Conservation (phyloP, 2,888 invertebrate species). For the Sussaba pulchella region DNA sequence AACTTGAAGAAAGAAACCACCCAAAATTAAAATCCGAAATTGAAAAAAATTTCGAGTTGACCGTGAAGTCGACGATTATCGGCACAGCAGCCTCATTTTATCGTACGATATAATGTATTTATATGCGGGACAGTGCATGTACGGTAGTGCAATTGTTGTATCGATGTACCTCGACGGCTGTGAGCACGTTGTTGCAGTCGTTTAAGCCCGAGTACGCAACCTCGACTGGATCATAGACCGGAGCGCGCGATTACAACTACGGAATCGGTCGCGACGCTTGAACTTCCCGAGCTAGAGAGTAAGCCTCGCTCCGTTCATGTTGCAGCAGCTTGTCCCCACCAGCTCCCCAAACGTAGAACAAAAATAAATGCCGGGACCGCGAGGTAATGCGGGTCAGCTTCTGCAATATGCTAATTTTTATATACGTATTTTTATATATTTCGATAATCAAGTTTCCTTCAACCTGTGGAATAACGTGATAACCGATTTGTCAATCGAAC, state of each 20-base stretch:
- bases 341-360: conserved; percentile 5
- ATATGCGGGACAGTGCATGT: not conserved
- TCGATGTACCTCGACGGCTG: conserved; percentile 13
- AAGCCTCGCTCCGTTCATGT: conserved; percentile 2
- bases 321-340: not conserved
- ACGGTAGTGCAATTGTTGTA: not conserved
- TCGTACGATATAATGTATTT: conserved; percentile 3
- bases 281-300: not conserved
- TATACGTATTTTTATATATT: too few relatives aligned
- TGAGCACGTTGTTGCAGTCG: conserved; percentile 45
- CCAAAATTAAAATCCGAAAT: too few relatives aligned
- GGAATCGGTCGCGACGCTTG: conserved; percentile 20
- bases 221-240: conserved; percentile 23
- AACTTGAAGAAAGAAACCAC: too few relatives aligned
- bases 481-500: too few relatives aligned
- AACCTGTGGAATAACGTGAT: too few relatives aligned
- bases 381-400: conserved; percentile 6
- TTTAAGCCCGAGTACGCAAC: conserved; percentile 43
- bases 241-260: conserved; percentile 5
- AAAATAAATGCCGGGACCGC: not conserved
- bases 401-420: too few relatives aligned
- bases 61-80: conserved; percentile 8
- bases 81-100: conserved; percentile 2
- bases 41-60: too few relatives aligned
- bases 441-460: too few relatives aligned